A percentile compares a stretch with the other conserved stretches of the same genome.
These are phyloP conservation scores for Luperina nickerlii DNA, from an alignment of 2,888 invertebrate species.

Conservation along the genomic window DNA sequence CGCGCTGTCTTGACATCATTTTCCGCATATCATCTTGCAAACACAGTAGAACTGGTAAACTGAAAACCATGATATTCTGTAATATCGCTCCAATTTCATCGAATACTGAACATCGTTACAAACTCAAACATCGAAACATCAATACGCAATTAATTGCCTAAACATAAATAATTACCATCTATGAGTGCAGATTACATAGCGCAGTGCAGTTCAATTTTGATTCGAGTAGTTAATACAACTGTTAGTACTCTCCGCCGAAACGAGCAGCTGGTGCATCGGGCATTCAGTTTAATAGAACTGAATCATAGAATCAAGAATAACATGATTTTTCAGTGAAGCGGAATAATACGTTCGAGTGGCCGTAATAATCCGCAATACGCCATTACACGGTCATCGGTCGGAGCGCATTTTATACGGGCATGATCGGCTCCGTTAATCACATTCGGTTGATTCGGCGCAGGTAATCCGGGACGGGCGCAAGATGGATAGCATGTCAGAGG, in stretches of 20 bases:
- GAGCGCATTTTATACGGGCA: constrained; percentile 73
- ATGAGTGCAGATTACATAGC: constrained; percentile 33
- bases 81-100: constrained; percentile 23
- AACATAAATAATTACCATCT: constrained; percentile 41
- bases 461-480: constrained; percentile 71
- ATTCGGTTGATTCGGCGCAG: constrained; percentile 74
- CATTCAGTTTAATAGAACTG: constrained; percentile 43
- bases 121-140: constrained; percentile 28
- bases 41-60: constrained; percentile 31
- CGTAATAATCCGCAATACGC: constrained; percentile 64
- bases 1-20: constrained; percentile 39
- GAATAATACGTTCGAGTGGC: constrained; percentile 59
- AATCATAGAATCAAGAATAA: constrained; percentile 33
- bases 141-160: constrained; percentile 36
- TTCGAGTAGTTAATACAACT: constrained; percentile 37
- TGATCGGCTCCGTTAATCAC: constrained; percentile 74
- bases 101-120: constrained; percentile 20
- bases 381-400: constrained; percentile 66
- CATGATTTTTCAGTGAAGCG: constrained; percentile 53
- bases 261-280: constrained; percentile 29
- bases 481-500: constrained; percentile 73
- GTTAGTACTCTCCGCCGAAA: constrained; percentile 29
- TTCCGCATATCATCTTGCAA: constrained; percentile 34
- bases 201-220: constrained; percentile 31
- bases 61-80: constrained; percentile 20